Evolutionary conservation across 2,113 vertebrate species (phyloP), one percentile per base, ranked within the genome.

Genomic region (Pipa parva): DNA sequence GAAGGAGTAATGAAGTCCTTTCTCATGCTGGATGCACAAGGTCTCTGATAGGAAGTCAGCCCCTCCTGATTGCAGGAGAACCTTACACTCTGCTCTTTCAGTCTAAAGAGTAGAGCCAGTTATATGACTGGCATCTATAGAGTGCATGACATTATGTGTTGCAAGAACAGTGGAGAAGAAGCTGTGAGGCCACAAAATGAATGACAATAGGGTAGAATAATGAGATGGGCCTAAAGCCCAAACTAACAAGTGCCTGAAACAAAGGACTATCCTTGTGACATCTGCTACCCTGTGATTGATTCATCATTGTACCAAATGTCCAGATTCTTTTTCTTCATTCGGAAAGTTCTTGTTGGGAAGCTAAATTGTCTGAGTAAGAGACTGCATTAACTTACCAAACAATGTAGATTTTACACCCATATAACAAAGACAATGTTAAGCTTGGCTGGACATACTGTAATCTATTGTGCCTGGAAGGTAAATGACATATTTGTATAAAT

Each of bases 161-260:
- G 75, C 52, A 67, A 3, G 64, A 20, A 58, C 63, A 33, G 55
- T 62, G 31, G 65, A 65, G 49, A 58, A 69, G 71, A 54, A 67
- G 59, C 76, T 80, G 73, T 77, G 89, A 84, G 76, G 49, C 76
- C 72, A 78, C 71, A 80, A 67, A 77, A 78, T 89, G 82, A 91
- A 92, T 91, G 80, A 92, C 89, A 93, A 92, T 90, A 66, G 84
- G 81, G 69, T 79, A 63, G 81, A 79, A 63, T 80, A 78, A 85
- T 87, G 77, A 87, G 75, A 80, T 87, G 78, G 79, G 81, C 84
- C 78, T 79, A 75, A 65, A 74, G 65, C 75, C 71, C 65, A 74
- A 71, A 55, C 78, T 75, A 71, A 71, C 3, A 29, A 74, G 74
- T 75, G 37, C 20, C 63, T 27, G 63, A 63, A 79, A 90, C 89